Evolutionary conservation across 2,113 vertebrate species (phyloP).

Genomic region (Ciconia maguari): DNA sequence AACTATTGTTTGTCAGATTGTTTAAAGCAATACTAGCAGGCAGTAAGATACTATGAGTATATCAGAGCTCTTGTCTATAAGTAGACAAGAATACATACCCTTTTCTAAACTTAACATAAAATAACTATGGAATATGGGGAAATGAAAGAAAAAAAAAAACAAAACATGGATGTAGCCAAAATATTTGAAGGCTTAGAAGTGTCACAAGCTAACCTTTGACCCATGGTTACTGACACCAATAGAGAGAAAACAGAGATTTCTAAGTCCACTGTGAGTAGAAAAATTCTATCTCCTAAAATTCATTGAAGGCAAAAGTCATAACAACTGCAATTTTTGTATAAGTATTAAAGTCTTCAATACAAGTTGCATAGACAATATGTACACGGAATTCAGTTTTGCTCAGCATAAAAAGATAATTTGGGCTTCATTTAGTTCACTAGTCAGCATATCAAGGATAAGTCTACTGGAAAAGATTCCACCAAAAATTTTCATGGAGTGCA

Average conservation of each 20-base stretch:
- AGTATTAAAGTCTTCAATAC: neutral
- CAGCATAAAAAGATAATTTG: neutral
- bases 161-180: neutral
- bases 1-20: neutral
- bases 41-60: neutral
- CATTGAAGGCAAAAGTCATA: neutral
- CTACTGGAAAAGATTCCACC: neutral
- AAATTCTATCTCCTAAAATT: neutral
- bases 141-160: neutral
- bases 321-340: neutral
- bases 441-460: neutral
- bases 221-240: neutral
- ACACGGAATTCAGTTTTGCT: neutral
- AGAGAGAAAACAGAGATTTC: neutral
- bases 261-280: neutral
- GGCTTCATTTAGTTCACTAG: neutral
- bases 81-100: neutral
- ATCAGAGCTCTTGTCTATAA: neutral
- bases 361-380: neutral
- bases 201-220: neutral
- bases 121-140: neutral
- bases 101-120: neutral
- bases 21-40: neutral
- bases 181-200: neutral
- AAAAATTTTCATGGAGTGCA: neutral